Base-by-base conservation (phyloP, 37 sponge, comb jelly and placozoan genomes). In the Spongilla lacustris region DNA sequence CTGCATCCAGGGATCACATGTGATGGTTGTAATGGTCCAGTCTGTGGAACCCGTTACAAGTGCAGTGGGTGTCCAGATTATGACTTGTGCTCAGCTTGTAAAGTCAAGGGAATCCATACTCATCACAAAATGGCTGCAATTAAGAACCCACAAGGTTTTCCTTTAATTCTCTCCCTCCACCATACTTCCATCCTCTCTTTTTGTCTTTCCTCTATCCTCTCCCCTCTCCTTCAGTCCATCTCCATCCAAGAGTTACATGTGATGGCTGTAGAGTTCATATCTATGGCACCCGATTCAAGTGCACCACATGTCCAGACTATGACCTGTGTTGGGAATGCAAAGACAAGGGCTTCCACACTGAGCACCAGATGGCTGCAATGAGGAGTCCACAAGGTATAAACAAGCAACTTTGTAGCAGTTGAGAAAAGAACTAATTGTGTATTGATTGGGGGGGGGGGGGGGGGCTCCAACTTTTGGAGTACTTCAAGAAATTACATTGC, bases 21-120 rank as follows among this genome's bases (percentile, higher is more conserved):
- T 80, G 88, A 88, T 75, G 88, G 88, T 23, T 88, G 88, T 46
- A 68, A 76, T 21, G 25, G 33, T 17, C 17, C 31, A 34, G 76
- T 88, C 24, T 36, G 34, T 68, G 88, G 88, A 25, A 37, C 9
- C 0, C 82, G 88, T 2, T 88, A 76, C 78, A 88, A 88, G 81
- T 88, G 88, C 50, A 48, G 37, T 25, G 25, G 58, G 12, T 88
- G 88, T 76, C 77, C 77, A 24, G 83, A 88, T 50, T 88, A 76
- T 70, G 88, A 88, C 37, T 77, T 88, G 24, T 88, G 88, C 32
- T 48, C 68, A 48, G 23, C 69, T 31, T 88, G 88, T 81, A 78
- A 88, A 46, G 38, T 48, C n/a, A 81, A 88, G 50, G 88, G 88
- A n/a, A 21, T 81, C 23, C 88, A 88, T 48, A 0, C 50, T 26